A percentile compares a stretch with the other conserved stretches of the same genome.
These are phyloP conservation scores for Brachyptera risi DNA, from an alignment of 2,888 invertebrate genomes.

Conservation along the genomic window DNA sequence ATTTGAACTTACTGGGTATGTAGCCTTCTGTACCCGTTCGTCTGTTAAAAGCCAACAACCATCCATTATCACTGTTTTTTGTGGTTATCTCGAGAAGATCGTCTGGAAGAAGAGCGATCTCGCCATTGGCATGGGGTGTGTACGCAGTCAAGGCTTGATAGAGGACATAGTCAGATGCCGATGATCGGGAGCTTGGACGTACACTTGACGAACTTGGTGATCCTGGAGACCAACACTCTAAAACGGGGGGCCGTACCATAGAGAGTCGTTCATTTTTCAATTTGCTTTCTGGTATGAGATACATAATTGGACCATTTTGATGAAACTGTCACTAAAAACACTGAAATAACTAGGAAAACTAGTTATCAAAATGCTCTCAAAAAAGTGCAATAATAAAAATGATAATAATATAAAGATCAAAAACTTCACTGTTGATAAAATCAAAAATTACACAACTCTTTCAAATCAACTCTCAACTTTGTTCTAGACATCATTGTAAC, in stretches of 20 bases:
- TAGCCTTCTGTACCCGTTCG: constrained; percentile 45
- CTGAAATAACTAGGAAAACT: too few relatives aligned
- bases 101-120: constrained; percentile 43
- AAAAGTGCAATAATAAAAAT: too few relatives aligned
- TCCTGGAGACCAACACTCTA: constrained; percentile 9
- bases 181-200: not conserved
- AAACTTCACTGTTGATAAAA: too few relatives aligned
- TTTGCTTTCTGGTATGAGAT: constrained; percentile 1
- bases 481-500: too few relatives aligned
- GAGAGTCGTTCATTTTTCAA: constrained; percentile 17
- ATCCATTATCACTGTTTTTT: constrained; percentile 42
- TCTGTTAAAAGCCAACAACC: constrained; percentile 46
- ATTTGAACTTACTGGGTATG: constrained; percentile 44
- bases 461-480: too few relatives aligned
- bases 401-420: too few relatives aligned
- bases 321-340: not conserved
- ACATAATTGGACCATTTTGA: constrained; percentile 9
- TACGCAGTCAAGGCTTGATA: constrained; percentile 45
- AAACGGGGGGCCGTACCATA: constrained; percentile 6
- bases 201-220: constrained; percentile 7
- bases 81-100: constrained; percentile 45
- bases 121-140: constrained; percentile 41
- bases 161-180: constrained; percentile 41
- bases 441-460: too few relatives aligned
- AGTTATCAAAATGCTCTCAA: too few relatives aligned